Percentiles rank a stretch among this genome's conserved stretches.
phyloP scores from a whole-genome alignment of 1,140 invertebrate genomes.

The fruit fly (Drosophila melanogaster) region Release_6_plus_ISO1_MT NC_004354.4:16153001-16153500 shows the following conservation, averaged over 20 bases:
- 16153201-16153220: background rate
- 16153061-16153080: constrained; percentile 73
- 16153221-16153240: constrained; percentile 2
- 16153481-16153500: constrained; percentile 50
- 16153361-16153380: background rate
- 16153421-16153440: constrained; percentile 22
- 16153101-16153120: constrained; percentile 48
- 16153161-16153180: constrained; percentile 24
- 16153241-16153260: constrained; percentile 33
- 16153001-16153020: background rate
- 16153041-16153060: constrained; percentile 68
- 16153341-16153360: background rate
- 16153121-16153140: constrained; percentile 76
- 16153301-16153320: constrained; percentile 1
- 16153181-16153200: background rate
- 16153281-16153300: constrained; percentile 9
- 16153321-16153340: background rate
- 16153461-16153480: constrained; percentile 75
- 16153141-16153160: constrained; percentile 70
- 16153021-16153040: constrained; percentile 26
- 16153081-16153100: constrained; percentile 58
- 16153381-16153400: background rate
- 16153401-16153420: background rate
- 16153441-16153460: constrained; percentile 46
- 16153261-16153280: constrained; percentile 54